phyloP scores from a whole-genome alignment of 2,797 vertebrate species.

The Podargus strigoides region DNA sequence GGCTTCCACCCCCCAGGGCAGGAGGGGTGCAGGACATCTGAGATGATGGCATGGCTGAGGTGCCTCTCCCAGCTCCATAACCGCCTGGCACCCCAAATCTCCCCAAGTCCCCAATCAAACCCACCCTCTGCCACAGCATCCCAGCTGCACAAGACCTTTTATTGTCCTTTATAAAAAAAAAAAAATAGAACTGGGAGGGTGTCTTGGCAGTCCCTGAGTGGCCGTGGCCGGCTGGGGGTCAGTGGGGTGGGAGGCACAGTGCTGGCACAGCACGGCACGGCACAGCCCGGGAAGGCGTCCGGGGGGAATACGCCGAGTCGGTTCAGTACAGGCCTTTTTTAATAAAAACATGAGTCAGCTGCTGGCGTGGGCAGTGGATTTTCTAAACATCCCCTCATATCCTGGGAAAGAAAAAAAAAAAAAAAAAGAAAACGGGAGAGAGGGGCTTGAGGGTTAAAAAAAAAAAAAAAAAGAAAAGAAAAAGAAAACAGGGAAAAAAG shows the following conservation, averaged over 20 bases:
- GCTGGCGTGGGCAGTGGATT: constrained; percentile 81
- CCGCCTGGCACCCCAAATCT: not conserved
- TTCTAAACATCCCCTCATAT: constrained; percentile 85
- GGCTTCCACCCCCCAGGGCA: not conserved
- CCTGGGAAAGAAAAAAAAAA: constrained; percentile 75
- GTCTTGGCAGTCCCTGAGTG: not conserved
- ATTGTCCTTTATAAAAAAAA: not conserved
- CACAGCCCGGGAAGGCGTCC: not conserved
- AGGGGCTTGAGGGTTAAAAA: constrained; percentile 36
- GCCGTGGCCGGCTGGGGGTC: not conserved
- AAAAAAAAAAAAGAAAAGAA: not conserved
- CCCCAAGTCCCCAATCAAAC: not conserved
- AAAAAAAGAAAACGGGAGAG: constrained; percentile 57
- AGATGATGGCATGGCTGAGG: accelerated
- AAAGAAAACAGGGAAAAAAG: constrained; percentile 51
- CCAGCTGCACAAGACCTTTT: not conserved
- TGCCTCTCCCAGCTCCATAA: not conserved
- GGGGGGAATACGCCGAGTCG: not conserved
- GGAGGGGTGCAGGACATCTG: not conserved
- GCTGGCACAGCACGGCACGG: not conserved
- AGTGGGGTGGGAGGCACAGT: not conserved
- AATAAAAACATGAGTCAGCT: constrained; percentile 84
- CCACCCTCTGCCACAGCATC: not conserved
- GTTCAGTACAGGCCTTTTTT: constrained; percentile 57
- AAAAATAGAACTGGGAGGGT: not conserved